Conservation (phyloP, 2,113 vertebrate species). For the Labeo rohita region DNA sequence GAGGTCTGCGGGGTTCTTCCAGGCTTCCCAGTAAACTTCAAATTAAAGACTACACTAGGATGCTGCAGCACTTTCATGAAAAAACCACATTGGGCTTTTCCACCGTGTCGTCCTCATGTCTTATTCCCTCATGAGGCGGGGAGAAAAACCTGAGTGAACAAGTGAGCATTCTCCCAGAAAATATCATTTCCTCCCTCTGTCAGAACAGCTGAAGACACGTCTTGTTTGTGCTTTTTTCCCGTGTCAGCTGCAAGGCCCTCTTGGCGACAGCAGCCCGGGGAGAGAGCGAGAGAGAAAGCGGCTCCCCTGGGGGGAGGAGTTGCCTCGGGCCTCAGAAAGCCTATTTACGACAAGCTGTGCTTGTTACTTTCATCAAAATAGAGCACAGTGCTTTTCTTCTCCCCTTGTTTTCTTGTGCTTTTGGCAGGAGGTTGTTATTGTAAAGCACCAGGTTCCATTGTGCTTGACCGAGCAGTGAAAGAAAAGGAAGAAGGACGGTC, state of each 20-base stretch:
- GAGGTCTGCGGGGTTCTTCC: background rate
- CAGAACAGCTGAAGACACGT: constrained; percentile 72
- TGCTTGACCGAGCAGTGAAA: constrained; percentile 71
- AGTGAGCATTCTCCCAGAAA: constrained; percentile 53
- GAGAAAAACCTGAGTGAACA: constrained; percentile 65
- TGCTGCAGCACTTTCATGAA: background rate
- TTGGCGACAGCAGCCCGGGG: constrained; percentile 74
- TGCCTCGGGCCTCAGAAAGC: constrained; percentile 80
- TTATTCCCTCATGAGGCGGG: constrained; percentile 55
- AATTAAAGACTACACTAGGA: constrained; percentile 25
- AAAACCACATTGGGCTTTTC: constrained; percentile 19
- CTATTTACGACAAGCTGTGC: constrained; percentile 85
- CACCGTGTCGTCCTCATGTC: constrained; percentile 1
- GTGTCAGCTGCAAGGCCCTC: constrained; percentile 68
- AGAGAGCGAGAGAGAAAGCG: constrained; percentile 74
- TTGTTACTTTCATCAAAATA: constrained; percentile 84
- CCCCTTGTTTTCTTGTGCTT: constrained; percentile 78
- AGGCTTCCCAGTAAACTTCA: constrained; percentile 19
- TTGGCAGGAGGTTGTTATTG: constrained; percentile 82
- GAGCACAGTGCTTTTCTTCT: constrained; percentile 79
- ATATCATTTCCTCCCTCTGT: constrained; percentile 67
- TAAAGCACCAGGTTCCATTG: constrained; percentile 77
- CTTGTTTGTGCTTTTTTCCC: constrained; percentile 71
- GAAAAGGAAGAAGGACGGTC: constrained; percentile 62
- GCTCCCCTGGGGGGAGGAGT: constrained; percentile 76